Evolutionary conservation across 2,797 vertebrate genomes (phyloP).

Genomic region (Oreochromis grahami): DNA sequence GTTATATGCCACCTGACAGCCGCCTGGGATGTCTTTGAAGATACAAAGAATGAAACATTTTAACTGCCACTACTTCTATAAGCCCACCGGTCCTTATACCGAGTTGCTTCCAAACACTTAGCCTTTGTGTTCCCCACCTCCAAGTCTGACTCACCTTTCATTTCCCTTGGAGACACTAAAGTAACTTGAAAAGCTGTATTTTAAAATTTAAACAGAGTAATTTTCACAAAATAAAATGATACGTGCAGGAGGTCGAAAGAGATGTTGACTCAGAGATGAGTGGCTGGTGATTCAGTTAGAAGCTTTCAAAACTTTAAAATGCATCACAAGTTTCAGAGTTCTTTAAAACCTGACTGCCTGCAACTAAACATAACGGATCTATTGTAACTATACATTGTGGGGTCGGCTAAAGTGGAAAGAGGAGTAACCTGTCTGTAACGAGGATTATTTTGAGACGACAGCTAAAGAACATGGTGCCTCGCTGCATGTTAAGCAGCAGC

Average conservation of each 20-base stretch:
- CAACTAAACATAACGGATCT: neutral
- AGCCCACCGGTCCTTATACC: neutral
- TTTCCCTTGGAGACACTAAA: neutral
- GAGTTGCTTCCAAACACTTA: conserved; percentile 18
- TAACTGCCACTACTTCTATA: neutral
- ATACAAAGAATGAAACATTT: conserved; percentile 36
- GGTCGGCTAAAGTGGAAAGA: neutral
- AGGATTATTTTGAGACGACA: conserved; percentile 68
- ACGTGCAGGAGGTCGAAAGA: neutral
- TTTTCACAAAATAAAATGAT: neutral
- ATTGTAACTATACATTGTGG: conserved; percentile 2
- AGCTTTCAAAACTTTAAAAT: neutral
- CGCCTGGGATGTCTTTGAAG: conserved; percentile 11
- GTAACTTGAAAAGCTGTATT: neutral
- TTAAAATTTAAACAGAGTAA: neutral
- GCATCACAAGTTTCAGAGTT: neutral
- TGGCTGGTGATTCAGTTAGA: neutral
- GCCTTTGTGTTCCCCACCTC: conserved; percentile 12
- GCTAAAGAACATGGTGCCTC: conserved; percentile 60
- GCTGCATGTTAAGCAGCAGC: neutral
- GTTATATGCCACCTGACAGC: conserved; percentile 26
- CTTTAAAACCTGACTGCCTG: neutral
- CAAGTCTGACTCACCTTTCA: conserved; percentile 19
- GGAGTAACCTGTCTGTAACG: conserved; percentile 17
- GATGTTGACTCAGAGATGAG: neutral